Evolutionary conservation across 53 echinoderm and acorn worm genomes (phyloP).

Genomic region (Holothuria scabra): DNA sequence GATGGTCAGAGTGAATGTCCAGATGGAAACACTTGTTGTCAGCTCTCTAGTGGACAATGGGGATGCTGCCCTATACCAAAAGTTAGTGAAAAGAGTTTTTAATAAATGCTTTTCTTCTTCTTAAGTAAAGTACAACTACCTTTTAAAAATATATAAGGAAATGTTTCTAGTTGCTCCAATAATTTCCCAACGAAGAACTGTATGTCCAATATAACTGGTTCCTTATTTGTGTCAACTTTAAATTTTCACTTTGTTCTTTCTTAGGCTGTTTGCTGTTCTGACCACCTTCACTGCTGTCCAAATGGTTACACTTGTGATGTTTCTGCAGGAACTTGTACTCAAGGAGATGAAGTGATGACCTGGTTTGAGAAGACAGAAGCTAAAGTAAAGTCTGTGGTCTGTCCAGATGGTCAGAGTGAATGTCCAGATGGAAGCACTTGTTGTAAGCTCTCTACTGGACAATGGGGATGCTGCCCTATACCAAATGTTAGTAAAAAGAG

Average conservation of each 20-base stretch:
- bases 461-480: conserved; percentile 76
- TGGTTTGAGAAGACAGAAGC: conserved; percentile 49
- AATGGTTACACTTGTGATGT: conserved; percentile 19
- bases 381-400: conserved; percentile 12
- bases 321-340: conserved; percentile 33
- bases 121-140: too few species aligned
- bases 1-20: background rate
- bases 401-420: conserved; percentile 9
- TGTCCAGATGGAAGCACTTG: conserved; percentile 63
- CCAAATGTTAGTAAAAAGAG: conserved; percentile 71
- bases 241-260: background rate
- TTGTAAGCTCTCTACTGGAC: conserved; percentile 52
- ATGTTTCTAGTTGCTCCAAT: too few species aligned
- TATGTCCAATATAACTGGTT: too few species aligned
- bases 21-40: conserved; percentile 68
- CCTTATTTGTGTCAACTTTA: too few species aligned
- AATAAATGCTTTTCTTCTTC: too few species aligned
- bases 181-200: too few species aligned
- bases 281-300: conserved; percentile 45
- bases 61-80: conserved; percentile 78
- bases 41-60: conserved; percentile 45
- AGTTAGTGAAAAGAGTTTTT: conserved; percentile 26
- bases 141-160: too few species aligned
- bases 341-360: conserved; percentile 46
- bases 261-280: conserved; percentile 74